Conservation (phyloP, 2,113 vertebrate species). For the Macrotis lagotis region DNA sequence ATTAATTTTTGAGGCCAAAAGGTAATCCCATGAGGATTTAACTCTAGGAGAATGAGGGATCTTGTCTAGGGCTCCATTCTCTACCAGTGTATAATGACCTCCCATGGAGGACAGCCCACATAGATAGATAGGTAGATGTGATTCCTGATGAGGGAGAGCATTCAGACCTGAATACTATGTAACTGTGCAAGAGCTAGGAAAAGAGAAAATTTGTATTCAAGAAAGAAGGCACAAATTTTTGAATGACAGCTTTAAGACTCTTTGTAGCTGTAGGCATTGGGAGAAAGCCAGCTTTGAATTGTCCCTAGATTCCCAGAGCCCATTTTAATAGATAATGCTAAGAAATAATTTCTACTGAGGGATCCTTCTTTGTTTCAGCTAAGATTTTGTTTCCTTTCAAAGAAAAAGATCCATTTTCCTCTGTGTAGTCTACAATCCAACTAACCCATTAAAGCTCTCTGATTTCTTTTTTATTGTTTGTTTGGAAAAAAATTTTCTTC, state of each 20-base stretch:
- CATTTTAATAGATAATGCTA: too few relatives aligned
- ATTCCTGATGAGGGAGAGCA: not conserved
- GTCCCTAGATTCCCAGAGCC: not conserved
- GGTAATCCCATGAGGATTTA: not conserved
- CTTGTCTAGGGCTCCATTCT: too few relatives aligned
- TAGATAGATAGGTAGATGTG: not conserved
- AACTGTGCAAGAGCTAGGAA: not conserved
- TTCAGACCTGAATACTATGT: not conserved
- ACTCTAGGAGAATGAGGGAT: not conserved
- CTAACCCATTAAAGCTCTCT: not conserved
- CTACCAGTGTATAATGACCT: not conserved
- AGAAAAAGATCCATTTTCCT: not conserved
- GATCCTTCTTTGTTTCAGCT: too few relatives aligned
- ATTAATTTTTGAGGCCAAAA: not conserved
- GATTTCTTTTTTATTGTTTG: not conserved
- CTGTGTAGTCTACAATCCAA: not conserved
- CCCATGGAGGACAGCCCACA: not conserved
- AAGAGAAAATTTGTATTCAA: not conserved
- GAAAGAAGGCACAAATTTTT: not conserved
- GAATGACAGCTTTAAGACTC: not conserved
- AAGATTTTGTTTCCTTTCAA: not conserved
- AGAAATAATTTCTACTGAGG: too few relatives aligned
- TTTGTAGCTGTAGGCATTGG: not conserved
- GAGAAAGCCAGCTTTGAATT: not conserved
- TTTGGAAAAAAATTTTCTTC: not conserved